Base-by-base conservation (phyloP, 92 coral and sea anemone species). In the Porites rus region DNA sequence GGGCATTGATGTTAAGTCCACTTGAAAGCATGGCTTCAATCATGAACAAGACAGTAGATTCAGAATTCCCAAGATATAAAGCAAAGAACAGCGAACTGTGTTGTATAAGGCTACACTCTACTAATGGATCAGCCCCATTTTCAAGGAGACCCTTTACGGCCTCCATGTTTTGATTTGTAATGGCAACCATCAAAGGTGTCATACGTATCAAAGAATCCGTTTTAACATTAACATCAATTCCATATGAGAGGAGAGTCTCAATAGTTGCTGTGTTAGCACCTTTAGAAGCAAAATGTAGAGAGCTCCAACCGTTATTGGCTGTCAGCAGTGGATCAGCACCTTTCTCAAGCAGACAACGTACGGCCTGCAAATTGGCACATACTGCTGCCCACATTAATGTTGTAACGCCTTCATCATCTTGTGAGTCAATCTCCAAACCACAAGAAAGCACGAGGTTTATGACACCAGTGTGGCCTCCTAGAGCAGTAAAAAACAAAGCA, bases 21-120 rank as follows among this genome's bases (percentile, higher is more conserved):
- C 24, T 9, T 22, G 66, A 73, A 14, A 73, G 77, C 24, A 73
- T 51, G 24, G 77, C 59, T 10, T 73, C 77, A 50, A 73, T 75
- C 12, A 58, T 25, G 51, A 4, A 28, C 31, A 28, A 28, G 31
- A 28, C 31, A 28, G 31, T 28, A 28, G 31, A 28, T 28, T 28
- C 21, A 31, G 59, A 18, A 12, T 75, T 58, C 10, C 79, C 79
- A 20, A 18, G 46, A 8, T 1, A 0, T 22, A 66, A 25, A 8
- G 77, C 77, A 51, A n/a, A 1, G 31, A 51, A 60, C 21, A 73
- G 38, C 19, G 24, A 73, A n/a, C 21, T 65, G n/a, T 1, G 3
- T 28, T 2, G 31, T 1, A 1, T 1, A 28, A 28, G 31, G 31
- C 31, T 2, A 28, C 3, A 1, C 31, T 28, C 31, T 28, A 28